These are phyloP conservation scores for Therioaphis trifolii DNA, from an alignment of 2,888 invertebrate genomes.

Conservation along the genomic window DNA sequence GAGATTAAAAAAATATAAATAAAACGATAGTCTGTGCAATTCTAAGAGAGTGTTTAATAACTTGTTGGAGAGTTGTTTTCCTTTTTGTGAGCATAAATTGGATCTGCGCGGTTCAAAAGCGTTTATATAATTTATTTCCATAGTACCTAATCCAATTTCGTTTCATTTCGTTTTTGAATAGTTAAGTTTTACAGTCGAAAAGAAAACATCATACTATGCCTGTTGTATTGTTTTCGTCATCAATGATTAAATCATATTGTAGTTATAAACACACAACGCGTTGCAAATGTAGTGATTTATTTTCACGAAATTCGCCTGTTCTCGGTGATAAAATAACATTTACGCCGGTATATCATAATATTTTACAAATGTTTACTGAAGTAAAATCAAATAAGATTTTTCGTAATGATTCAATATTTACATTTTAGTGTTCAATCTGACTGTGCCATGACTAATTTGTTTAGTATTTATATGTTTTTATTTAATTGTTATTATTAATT, in stretches of 20 bases:
- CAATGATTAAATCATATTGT: conserved; percentile 1
- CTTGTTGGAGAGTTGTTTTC: conserved; percentile 7
- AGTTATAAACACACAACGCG: neutral
- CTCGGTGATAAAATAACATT: neutral
- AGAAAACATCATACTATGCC: neutral
- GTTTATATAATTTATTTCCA: conserved; percentile 6
- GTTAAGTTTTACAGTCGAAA: conserved; percentile 1
- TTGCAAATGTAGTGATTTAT: neutral
- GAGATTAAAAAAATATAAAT: neutral
- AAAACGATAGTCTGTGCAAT: neutral
- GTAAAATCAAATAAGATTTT: no score
- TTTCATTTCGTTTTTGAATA: conserved; percentile 12
- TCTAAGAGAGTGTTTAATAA: conserved; percentile 16
- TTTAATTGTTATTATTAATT: no score
- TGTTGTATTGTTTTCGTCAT: neutral
- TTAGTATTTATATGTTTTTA: no score
- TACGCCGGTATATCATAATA: no score
- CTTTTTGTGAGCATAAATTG: conserved; percentile 2
- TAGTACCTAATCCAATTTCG: conserved; percentile 6
- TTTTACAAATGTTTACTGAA: no score
- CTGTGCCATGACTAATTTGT: no score
- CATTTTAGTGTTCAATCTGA: no score
- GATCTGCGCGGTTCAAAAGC: conserved; percentile 11
- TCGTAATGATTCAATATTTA: no score
- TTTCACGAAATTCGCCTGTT: conserved; percentile 9